A percentile compares a stretch with the other conserved stretches of the same genome.
phyloP scores from a whole-genome alignment of 1,140 invertebrate genomes.

The Drosophila repleta region DNA sequence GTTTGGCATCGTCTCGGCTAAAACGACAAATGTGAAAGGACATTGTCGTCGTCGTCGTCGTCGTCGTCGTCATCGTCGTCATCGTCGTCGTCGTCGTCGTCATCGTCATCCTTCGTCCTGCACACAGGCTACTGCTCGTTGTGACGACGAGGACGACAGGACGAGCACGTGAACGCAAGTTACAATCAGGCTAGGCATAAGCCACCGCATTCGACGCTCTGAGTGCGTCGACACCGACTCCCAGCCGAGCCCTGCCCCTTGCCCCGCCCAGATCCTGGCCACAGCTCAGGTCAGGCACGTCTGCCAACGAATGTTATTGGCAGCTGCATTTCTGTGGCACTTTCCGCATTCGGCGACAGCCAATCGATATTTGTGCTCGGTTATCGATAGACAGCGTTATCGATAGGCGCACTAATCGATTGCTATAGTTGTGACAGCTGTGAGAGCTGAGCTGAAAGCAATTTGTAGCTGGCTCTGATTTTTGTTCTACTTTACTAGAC shows the following conservation, averaged over 20 bases:
- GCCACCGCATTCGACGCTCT: conserved; percentile 23
- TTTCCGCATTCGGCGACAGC: background rate
- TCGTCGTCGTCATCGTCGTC: background rate
- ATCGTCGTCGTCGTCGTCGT: conserved; percentile 11
- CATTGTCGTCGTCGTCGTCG: conserved; percentile 68
- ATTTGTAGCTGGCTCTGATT: background rate
- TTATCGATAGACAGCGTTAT: background rate
- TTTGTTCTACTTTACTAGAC: background rate
- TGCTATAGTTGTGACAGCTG: background rate
- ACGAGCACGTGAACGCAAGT: conserved; percentile 18
- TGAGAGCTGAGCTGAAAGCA: too few species aligned
- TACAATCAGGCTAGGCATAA: conserved; percentile 46
- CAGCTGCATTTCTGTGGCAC: background rate
- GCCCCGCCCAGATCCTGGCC: background rate
- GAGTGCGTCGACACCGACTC: conserved; percentile 77
- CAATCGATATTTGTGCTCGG: background rate
- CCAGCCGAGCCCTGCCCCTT: conserved; percentile 6
- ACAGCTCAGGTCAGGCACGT: background rate
- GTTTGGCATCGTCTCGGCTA: conserved; percentile 64
- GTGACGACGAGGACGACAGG: conserved; percentile 55
- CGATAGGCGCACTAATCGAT: conserved; percentile 11
- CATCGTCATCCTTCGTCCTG: conserved; percentile 37
- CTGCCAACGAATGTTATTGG: background rate
- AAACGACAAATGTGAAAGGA: conserved; percentile 82
- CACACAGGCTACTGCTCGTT: conserved; percentile 48